A percentile compares a stretch with the other conserved stretches of the same genome.
These are phyloP conservation scores for Hyla sarda DNA, from an alignment of 2,113 vertebrate species.

Conservation along the genomic window DNA sequence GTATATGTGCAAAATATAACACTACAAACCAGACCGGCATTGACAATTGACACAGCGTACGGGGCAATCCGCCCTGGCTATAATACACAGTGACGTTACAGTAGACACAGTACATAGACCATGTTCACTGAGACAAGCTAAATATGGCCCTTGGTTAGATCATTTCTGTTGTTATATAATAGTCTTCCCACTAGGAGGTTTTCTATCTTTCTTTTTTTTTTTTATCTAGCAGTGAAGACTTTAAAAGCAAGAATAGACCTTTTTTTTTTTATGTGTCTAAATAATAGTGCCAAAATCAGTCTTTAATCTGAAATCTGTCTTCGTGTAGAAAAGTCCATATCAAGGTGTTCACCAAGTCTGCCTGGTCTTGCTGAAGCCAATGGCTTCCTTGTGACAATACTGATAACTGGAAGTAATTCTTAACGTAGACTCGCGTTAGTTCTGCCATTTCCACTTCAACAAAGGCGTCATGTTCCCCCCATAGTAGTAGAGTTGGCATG, in stretches of 20 bases:
- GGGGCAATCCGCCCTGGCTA: constrained; percentile 68
- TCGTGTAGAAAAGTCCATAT: constrained; percentile 99
- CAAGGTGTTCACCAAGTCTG: constrained; percentile 94
- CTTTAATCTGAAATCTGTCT: constrained; percentile 83
- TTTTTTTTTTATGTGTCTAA: constrained; percentile 50
- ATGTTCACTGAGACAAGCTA: constrained; percentile 53
- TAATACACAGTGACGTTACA: constrained; percentile 66
- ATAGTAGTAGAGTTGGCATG: constrained; percentile 90
- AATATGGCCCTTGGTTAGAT: constrained; percentile 69
- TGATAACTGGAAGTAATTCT: constrained; percentile 92
- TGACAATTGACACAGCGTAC: constrained; percentile 66
- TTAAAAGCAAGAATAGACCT: constrained; percentile 59
- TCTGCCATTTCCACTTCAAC: constrained; percentile 96
- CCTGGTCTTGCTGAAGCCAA: constrained; percentile 98
- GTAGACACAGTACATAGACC: constrained; percentile 38
- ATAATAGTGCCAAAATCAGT: constrained; percentile 69
- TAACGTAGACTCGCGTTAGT: constrained; percentile 89
- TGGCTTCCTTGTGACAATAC: constrained; percentile 94
- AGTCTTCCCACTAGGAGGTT: not conserved
- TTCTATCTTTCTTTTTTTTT: too few relatives aligned
- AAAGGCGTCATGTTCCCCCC: constrained; percentile 93
- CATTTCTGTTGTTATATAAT: constrained; percentile 58
- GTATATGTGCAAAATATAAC: constrained; percentile 75
- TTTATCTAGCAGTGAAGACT: constrained; percentile 21
- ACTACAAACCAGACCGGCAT: constrained; percentile 72